Evolutionary conservation across 30 jellyfish, hydroid and myxozoan species (phyloP).

Genomic region (Cassiopea xamachana): DNA sequence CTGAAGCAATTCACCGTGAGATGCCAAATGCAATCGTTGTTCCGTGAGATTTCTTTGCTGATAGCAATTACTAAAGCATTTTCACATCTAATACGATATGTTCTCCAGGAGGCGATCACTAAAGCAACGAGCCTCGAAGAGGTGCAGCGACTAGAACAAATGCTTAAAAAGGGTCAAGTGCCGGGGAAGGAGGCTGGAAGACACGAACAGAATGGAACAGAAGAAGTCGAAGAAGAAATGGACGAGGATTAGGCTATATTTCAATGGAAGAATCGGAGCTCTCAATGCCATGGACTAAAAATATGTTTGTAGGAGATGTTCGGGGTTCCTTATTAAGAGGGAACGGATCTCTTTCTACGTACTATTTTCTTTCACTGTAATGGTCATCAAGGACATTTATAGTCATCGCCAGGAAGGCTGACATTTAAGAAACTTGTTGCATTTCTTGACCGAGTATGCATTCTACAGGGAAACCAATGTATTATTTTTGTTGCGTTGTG

Average conservation of each 20-base stretch:
- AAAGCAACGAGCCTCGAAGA: slow-evolving; percentile 93
- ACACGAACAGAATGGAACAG: slow-evolving; percentile 61
- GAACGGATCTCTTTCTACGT: too few relatives aligned
- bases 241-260: slow-evolving; percentile 32
- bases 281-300: neutral
- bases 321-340: neutral
- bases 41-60: too few relatives aligned
- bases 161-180: slow-evolving; percentile 87
- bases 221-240: slow-evolving; percentile 71
- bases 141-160: slow-evolving; percentile 86
- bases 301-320: neutral
- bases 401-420: too few relatives aligned
- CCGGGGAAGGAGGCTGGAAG: slow-evolving; percentile 77
- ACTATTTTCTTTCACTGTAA: too few relatives aligned
- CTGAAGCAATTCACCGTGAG: too few relatives aligned
- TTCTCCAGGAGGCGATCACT: slow-evolving; percentile 83
- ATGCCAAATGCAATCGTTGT: too few relatives aligned
- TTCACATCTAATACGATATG: neutral
- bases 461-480: too few relatives aligned
- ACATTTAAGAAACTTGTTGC: too few relatives aligned
- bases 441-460: too few relatives aligned
- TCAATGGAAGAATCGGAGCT: neutral
- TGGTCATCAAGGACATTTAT: too few relatives aligned
- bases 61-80: too few relatives aligned
- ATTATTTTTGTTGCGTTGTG: too few relatives aligned